Conservation (phyloP, 2,113 vertebrate species). For the Deroptyus accipitrinus region DNA sequence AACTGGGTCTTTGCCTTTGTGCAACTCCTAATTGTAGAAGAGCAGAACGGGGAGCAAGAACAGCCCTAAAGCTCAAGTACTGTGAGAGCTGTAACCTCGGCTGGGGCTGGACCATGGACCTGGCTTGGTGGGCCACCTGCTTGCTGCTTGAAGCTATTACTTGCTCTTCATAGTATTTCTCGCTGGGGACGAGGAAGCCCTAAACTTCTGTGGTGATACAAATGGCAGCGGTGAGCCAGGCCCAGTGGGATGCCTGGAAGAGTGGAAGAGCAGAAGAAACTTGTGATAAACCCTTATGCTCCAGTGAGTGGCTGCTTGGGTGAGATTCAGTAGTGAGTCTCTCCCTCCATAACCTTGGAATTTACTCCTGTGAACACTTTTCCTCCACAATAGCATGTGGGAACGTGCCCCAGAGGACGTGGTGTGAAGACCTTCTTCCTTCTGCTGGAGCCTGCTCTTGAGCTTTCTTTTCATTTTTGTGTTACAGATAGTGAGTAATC, state of each 20-base stretch:
- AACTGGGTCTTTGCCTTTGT: background rate
- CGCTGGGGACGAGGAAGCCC: background rate
- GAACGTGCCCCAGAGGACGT: fast-evolving
- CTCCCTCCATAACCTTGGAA: background rate
- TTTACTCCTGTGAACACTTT: too few relatives aligned
- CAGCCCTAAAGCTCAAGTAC: background rate
- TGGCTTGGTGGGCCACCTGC: background rate
- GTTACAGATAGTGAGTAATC: background rate
- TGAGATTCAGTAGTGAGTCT: background rate
- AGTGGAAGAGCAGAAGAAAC: background rate
- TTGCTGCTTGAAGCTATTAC: background rate
- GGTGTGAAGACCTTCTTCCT: background rate
- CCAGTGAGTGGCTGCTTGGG: background rate
- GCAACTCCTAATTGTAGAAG: background rate
- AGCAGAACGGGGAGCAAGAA: background rate
- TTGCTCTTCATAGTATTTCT: background rate
- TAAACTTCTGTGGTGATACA: background rate
- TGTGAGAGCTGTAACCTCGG: fast-evolving
- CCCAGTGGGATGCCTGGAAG: background rate
- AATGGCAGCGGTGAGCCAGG: background rate
- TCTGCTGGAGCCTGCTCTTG: background rate
- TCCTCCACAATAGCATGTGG: background rate
- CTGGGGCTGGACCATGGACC: background rate
- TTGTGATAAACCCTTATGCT: background rate
- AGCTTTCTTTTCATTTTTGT: background rate